Conservation (phyloP, 2,888 invertebrate species). For the Oligia fasciuncula region DNA sequence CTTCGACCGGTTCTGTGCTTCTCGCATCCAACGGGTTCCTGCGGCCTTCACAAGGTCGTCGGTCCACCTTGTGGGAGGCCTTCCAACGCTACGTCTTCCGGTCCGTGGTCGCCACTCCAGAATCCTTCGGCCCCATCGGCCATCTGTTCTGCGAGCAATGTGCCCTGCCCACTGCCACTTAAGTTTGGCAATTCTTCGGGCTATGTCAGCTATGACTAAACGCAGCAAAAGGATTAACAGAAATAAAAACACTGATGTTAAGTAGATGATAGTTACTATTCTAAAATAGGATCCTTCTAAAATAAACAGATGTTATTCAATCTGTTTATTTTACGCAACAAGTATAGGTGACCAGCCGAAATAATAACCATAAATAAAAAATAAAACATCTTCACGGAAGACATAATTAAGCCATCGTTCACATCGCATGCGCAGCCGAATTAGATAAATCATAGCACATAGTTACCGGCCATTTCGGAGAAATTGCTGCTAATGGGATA, state of each 20-base stretch:
- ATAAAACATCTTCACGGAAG: not conserved
- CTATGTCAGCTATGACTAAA: not conserved
- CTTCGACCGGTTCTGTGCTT: too few relatives aligned
- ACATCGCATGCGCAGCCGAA: constrained; percentile 38
- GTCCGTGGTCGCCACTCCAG: too few relatives aligned
- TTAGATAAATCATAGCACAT: constrained; percentile 52
- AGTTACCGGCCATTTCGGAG: constrained; percentile 21
- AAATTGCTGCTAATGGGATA: constrained; percentile 42
- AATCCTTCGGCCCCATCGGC: too few relatives aligned
- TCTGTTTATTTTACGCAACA: not conserved
- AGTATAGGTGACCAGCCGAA: not conserved
- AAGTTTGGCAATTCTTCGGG: too few relatives aligned
- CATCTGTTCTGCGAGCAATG: too few relatives aligned
- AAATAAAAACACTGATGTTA: not conserved
- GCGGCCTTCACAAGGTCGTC: too few relatives aligned
- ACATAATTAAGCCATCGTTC: constrained; percentile 19
- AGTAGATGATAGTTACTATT: not conserved
- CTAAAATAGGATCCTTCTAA: not conserved
- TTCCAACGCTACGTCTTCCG: too few relatives aligned
- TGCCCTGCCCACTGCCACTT: too few relatives aligned
- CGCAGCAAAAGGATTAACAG: too few relatives aligned
- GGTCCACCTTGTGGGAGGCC: too few relatives aligned
- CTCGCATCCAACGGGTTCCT: too few relatives aligned
- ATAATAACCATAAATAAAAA: not conserved
- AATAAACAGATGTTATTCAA: too few relatives aligned